Evolutionary conservation across 2,797 vertebrate species (phyloP), one percentile per base, ranked within the genome.

Genomic region (Crenuchus spilurus): DNA sequence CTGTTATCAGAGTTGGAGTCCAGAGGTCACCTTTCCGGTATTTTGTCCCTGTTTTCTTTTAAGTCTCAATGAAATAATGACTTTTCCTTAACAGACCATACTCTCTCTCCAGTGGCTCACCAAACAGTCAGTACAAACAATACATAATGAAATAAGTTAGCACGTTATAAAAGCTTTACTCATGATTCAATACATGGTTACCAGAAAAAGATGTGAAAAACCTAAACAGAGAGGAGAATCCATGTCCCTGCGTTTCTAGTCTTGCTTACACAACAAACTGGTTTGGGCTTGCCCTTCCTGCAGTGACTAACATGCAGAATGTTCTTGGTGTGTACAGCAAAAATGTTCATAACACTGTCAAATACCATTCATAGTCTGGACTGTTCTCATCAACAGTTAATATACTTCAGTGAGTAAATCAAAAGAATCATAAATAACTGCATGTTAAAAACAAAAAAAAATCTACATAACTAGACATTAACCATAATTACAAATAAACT

Each of bases 211-310:
- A 26, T 1, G 1, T 1, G 7, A 4, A 22, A 26, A 62, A 2
- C 6, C 2, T 20, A 42, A 31, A 31, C 16, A 65, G 9, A 24
- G 9, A 22, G 1, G 14, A n/a, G 13, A 9, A 37, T 14, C 24
- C 18, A 22, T 20, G 10, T 14, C 28, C 13, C 8, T 57, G 16
- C 16, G 20, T 16, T 41, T 62, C 58, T 62, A 62, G 24, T 20
- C 33, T 28, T 65, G 31, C 24, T n/a, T 33, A 65, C 42, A 31
- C 16, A 65, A 28, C 18, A 52, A 35, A 68, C 64, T 54, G 42
- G 72, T 67, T 60, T 49, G 42, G 42, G 14, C 62, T 58, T 68
- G 72, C 64, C 55, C 24, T 41, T 31, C 22, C 20, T 20, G 28
- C 39, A 26, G 24, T 49, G 33, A 49, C 18, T 41, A 66, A 44